These are phyloP conservation scores for Dromococcyx pavoninus DNA, from an alignment of 2,797 vertebrate genomes.

Conservation along the genomic window DNA sequence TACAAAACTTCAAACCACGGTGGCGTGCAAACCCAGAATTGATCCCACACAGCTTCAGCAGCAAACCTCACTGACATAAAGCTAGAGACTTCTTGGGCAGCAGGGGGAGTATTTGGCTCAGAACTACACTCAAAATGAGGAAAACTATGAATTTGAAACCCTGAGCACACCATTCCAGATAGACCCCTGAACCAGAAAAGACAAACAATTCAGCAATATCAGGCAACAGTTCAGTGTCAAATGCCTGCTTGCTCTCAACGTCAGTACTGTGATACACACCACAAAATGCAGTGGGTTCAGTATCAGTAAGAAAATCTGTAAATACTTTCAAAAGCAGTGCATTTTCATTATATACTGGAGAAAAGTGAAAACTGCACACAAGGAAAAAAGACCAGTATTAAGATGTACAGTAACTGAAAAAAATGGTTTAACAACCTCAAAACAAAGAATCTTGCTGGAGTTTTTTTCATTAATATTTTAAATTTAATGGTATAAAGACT, in stretches of 20 bases:
- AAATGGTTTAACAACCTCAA: neutral
- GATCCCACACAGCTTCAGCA: neutral
- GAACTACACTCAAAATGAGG: neutral
- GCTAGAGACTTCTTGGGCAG: neutral
- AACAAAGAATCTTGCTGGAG: neutral
- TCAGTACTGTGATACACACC: neutral
- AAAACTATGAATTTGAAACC: neutral
- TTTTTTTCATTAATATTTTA: neutral
- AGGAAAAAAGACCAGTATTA: neutral
- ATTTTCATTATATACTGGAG: neutral
- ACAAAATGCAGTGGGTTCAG: neutral
- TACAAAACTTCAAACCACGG: neutral
- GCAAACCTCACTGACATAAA: neutral
- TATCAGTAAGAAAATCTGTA: conserved; percentile 8
- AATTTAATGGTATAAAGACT: neutral
- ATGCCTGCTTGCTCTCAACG: neutral
- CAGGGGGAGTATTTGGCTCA: neutral
- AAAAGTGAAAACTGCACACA: neutral
- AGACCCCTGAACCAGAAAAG: neutral
- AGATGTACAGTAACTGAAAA: neutral
- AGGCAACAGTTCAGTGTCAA: neutral
- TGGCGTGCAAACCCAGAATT: neutral
- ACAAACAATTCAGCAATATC: neutral
- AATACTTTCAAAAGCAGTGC: neutral
- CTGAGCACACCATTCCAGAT: neutral